Conservation (phyloP, 1,140 invertebrate species). For the Frieseomelitta varia region DNA sequence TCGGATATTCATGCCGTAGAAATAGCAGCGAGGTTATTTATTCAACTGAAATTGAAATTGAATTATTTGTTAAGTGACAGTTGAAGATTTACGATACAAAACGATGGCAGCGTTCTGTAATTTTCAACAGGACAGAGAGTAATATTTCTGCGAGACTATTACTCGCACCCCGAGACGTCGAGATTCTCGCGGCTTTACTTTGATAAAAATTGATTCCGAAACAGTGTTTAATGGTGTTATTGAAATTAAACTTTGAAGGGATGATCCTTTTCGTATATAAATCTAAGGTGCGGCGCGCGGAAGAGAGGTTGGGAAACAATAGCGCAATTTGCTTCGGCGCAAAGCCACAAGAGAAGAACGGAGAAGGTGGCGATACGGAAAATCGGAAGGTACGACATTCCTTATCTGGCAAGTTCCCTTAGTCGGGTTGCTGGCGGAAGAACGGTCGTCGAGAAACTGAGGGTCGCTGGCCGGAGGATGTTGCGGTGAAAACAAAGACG, state of each 20-base stretch:
- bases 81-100: neutral
- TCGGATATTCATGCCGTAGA: neutral
- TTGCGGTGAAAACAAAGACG: constrained; percentile 82
- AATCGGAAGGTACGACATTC: constrained; percentile 48
- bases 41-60: neutral
- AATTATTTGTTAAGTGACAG: neutral
- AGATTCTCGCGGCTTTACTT: neutral
- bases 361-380: constrained; percentile 45
- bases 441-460: constrained; percentile 43
- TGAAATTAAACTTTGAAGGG: neutral
- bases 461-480: constrained; percentile 62
- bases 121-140: neutral
- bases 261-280: neutral
- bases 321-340: neutral
- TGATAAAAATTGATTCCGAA: neutral
- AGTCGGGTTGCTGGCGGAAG: constrained; percentile 24
- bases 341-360: neutral
- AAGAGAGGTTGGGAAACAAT: neutral
- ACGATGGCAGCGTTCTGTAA: neutral
- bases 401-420: constrained; percentile 59
- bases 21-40: neutral
- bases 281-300: neutral
- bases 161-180: too few species aligned
- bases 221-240: neutral
- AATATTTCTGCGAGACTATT: neutral